These are phyloP conservation scores for Cuniculus paca DNA, from an alignment of 2,797 vertebrate genomes.

Conservation along the genomic window DNA sequence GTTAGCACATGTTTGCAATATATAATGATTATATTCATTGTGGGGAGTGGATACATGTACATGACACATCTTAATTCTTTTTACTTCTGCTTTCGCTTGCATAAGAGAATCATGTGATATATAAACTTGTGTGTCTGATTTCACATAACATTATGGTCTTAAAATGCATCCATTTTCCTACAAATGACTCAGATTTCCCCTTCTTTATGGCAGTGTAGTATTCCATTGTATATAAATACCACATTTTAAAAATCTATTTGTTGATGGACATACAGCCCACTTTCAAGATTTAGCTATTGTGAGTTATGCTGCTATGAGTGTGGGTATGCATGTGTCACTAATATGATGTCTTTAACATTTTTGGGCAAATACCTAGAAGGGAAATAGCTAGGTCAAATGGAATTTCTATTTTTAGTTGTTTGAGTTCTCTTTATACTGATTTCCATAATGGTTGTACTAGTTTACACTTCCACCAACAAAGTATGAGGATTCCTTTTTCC, in stretches of 20 bases:
- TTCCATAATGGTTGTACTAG: not conserved
- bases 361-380: not conserved
- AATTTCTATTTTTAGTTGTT: not conserved
- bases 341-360: not conserved
- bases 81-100: not conserved
- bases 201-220: not conserved
- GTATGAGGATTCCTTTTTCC: not conserved
- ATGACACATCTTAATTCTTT: not conserved
- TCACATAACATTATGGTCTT: not conserved
- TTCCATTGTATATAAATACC: not conserved
- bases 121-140: not conserved
- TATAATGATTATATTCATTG: not conserved
- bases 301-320: not conserved
- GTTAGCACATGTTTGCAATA: not conserved
- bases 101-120: not conserved
- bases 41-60: not conserved
- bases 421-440: not conserved
- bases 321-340: not conserved
- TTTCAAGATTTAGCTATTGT: not conserved
- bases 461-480: not conserved
- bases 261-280: not conserved
- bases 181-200: not conserved
- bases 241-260: not conserved
- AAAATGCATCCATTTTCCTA: not conserved
- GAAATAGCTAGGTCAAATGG: not conserved